phyloP scores from a whole-genome alignment of 2,113 vertebrate species.

The Lampris incognitus region DNA sequence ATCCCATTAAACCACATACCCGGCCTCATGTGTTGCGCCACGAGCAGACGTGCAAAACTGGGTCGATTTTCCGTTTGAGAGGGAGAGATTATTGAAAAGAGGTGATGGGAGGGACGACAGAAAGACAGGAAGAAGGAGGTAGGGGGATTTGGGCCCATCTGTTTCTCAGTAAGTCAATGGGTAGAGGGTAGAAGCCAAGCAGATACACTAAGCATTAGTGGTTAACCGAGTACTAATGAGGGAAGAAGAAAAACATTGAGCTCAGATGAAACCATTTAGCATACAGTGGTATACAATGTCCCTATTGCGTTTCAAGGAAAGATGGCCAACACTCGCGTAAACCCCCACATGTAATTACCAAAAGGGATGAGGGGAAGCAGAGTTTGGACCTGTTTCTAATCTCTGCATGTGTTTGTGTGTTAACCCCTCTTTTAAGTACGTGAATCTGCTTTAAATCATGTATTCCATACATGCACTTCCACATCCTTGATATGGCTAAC shows the following conservation, averaged over 20 bases:
- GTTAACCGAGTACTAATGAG: slow-evolving; percentile 84
- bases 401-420: slow-evolving; percentile 37
- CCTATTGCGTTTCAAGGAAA: slow-evolving; percentile 70
- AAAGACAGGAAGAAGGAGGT: slow-evolving; percentile 37
- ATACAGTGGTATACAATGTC: slow-evolving; percentile 59
- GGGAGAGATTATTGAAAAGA: slow-evolving; percentile 70
- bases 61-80: slow-evolving; percentile 74
- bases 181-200: slow-evolving; percentile 69
- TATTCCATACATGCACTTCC: slow-evolving; percentile 36
- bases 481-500: slow-evolving; percentile 57
- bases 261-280: slow-evolving; percentile 79
- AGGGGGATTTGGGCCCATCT: slow-evolving; percentile 70
- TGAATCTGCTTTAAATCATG: slow-evolving; percentile 43
- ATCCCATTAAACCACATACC: slow-evolving; percentile 73
- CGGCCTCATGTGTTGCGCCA: slow-evolving; percentile 60
- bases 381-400: slow-evolving; percentile 64
- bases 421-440: slow-evolving; percentile 25
- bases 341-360: slow-evolving; percentile 65
- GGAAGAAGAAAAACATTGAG: slow-evolving; percentile 78
- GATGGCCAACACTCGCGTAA: slow-evolving; percentile 68
- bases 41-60: slow-evolving; percentile 72
- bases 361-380: slow-evolving; percentile 42
- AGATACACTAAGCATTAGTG: slow-evolving; percentile 81
- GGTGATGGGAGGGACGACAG: slow-evolving; percentile 62
- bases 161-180: slow-evolving; percentile 74